Evolutionary conservation across 2,888 invertebrate genomes (phyloP).

Genomic region (Scrobipalpa atriplicella): DNA sequence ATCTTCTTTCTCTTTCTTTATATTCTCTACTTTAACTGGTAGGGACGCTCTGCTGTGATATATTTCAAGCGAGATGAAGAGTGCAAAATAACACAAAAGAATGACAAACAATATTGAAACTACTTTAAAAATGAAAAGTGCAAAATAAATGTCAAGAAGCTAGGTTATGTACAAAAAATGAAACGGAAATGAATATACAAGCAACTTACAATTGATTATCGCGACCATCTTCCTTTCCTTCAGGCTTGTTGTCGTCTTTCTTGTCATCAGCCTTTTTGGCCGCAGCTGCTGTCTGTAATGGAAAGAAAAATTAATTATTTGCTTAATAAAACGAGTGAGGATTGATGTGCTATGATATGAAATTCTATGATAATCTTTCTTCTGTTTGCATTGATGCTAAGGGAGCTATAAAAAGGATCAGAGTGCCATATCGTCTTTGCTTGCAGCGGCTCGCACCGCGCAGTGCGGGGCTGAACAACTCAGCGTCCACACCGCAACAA

Average conservation of each 20-base stretch:
- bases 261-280: constrained; percentile 59
- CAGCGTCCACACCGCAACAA: constrained; percentile 35
- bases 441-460: constrained; percentile 26
- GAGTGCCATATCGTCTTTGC: constrained; percentile 52
- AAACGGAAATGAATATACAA: background rate
- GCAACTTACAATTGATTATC: constrained; percentile 88
- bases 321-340: no score
- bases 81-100: constrained; percentile 2
- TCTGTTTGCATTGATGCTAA: background rate
- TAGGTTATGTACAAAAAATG: background rate
- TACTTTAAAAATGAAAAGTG: background rate
- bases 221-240: constrained; percentile 88
- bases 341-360: no score
- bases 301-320: background rate
- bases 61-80: background rate
- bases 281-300: constrained; percentile 44
- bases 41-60: constrained; percentile 35
- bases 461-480: constrained; percentile 48
- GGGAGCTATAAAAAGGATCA: constrained; percentile 44
- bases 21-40: constrained; percentile 41
- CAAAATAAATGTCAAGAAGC: background rate
- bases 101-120: background rate
- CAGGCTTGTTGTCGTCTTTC: constrained; percentile 78
- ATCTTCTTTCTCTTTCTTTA: constrained; percentile 34
- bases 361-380: no score